Evolutionary conservation across 2,113 vertebrate genomes (phyloP).

Genomic region (Tragelaphus scriptus): DNA sequence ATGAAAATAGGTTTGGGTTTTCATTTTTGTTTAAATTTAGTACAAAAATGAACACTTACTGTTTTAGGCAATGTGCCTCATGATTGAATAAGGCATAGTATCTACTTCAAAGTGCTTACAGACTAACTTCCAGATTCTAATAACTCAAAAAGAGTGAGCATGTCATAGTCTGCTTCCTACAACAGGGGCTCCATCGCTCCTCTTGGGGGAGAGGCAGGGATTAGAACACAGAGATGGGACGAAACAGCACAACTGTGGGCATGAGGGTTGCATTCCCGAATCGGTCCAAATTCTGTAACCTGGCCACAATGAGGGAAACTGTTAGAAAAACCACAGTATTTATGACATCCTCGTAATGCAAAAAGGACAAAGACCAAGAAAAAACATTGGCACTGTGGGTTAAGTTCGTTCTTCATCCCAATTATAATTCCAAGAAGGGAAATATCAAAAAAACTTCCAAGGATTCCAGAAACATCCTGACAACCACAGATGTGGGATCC

Average conservation of each 20-base stretch:
- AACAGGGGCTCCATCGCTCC: neutral
- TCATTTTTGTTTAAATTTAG: neutral
- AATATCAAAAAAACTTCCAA: neutral
- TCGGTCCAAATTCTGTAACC: no score
- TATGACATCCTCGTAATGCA: neutral
- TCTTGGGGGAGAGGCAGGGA: no score
- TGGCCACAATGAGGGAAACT: neutral
- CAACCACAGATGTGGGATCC: neutral
- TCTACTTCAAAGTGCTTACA: neutral
- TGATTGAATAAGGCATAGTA: accelerated
- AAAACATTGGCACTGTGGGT: neutral
- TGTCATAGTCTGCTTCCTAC: neutral
- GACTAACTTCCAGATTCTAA: neutral
- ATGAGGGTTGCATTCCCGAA: no score
- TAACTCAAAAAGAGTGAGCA: neutral
- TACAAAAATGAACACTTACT: neutral
- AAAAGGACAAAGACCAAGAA: neutral
- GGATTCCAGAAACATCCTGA: neutral
- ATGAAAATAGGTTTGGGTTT: neutral
- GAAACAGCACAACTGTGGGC: accelerated
- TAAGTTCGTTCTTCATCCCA: neutral
- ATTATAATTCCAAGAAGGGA: neutral
- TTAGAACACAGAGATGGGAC: neutral
- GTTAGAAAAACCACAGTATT: neutral
- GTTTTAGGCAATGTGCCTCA: neutral